phyloP scores from a whole-genome alignment of 2,797 vertebrate genomes.

The Betta splendens region DNA sequence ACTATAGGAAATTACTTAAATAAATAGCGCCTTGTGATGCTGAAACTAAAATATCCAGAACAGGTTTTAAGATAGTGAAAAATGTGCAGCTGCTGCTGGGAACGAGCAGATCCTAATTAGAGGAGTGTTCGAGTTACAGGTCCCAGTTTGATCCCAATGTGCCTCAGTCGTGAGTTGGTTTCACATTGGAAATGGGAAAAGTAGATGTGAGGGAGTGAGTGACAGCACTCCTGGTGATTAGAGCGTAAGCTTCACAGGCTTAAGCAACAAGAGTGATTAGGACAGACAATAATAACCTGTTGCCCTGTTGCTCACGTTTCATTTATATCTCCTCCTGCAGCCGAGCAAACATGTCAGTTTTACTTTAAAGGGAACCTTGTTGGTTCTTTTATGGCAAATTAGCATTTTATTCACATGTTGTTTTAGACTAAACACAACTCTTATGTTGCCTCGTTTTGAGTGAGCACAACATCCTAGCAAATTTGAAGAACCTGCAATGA shows the following conservation, averaged over 20 bases:
- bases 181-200: background rate
- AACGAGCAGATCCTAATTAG: conserved; percentile 4
- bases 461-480: too few species aligned
- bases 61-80: background rate
- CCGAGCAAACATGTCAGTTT: too few species aligned
- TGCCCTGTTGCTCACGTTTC: conserved; percentile 36
- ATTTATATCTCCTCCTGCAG: background rate
- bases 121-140: background rate
- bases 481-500: too few species aligned
- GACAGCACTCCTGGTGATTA: conserved; percentile 50
- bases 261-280: conserved; percentile 54
- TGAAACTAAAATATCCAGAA: too few species aligned
- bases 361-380: too few species aligned
- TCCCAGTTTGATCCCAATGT: background rate
- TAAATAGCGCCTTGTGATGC: too few species aligned
- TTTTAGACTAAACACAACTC: too few species aligned
- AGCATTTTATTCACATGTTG: too few species aligned
- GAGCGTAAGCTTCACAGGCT: conserved; percentile 54
- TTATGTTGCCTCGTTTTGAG: too few species aligned
- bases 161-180: background rate
- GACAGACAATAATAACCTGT: conserved; percentile 65
- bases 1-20: too few species aligned
- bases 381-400: too few species aligned
- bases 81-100: conserved; percentile 31
- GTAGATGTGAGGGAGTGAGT: conserved; percentile 5